Base-by-base conservation (phyloP, 1,140 invertebrate genomes). In the Bathynomus jamesi region DNA sequence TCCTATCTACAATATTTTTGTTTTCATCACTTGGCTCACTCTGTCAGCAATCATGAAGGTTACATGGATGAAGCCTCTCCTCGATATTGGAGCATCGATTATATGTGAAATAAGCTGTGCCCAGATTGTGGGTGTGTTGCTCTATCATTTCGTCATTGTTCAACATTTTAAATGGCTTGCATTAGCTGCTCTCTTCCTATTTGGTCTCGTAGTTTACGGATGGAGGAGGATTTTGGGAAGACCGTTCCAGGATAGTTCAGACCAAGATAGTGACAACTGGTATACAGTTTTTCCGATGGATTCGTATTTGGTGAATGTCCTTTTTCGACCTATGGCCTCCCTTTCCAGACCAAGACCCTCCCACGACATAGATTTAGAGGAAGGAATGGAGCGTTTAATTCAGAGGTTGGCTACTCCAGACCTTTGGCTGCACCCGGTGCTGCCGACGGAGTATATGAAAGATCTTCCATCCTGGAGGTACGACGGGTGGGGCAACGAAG, bases 381-480 rank as follows among this genome's bases (percentile, higher is more conserved):
- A 81, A 61, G 79, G 79, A 25, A 79, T 82, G 75, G 83, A 84
- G 68, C 72, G 81, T 69, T 73, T 85, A 0, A 82, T 85, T 60
- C 82, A 83, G 68, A 77, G 81, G 5, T 77, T 85, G 11, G 82
- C 83, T 28, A 81, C 83, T 32, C 84, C 84, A 17, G 82, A 84
- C 72, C 75, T 85, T 0, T 85, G 84, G 83, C 78, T 86, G 8
- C 81, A 82, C 61, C 82, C 85, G 8, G 78, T 82, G 28, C 76
- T 83, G 25, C 78, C 79, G 31, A 78, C 67, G 21, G 83, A 85
- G 62, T 87, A 87, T 74, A 82, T 87, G 27, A 83, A 84, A 65
- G 78, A 84, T 62, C 78, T 87, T n/a, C 85, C 84, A 7, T 80
- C 83, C 5, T 87, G 85, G 85, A 80, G 76, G n/a, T 82, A 81